Percentiles rank a stretch among this genome's conserved stretches.
phyloP scores from a whole-genome alignment of 2,888 invertebrate species.

The Siphlonurus alternatus region DNA sequence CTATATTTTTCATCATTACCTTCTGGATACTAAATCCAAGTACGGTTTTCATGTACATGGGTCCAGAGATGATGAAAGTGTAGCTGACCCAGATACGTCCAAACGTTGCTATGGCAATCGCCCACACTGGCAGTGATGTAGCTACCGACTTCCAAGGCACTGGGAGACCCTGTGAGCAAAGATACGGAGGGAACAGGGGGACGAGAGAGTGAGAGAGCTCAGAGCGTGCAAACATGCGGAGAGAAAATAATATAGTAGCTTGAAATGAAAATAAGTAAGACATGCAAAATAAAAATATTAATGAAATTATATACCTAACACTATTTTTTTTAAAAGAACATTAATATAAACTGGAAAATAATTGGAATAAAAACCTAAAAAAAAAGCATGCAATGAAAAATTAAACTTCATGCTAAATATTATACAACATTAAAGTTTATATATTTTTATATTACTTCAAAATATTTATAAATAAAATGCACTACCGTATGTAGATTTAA shows the following conservation, averaged over 20 bases:
- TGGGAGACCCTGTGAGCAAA: constrained; percentile 25
- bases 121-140: constrained; percentile 46
- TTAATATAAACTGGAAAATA: too few species aligned
- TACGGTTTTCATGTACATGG: constrained; percentile 51
- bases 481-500: too few species aligned
- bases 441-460: too few species aligned
- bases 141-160: constrained; percentile 49
- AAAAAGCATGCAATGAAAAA: too few species aligned
- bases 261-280: constrained; percentile 6
- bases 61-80: constrained; percentile 51
- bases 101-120: constrained; percentile 53
- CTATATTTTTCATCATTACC: constrained; percentile 21
- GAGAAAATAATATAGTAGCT: neutral
- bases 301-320: too few species aligned
- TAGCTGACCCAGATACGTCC: constrained; percentile 62
- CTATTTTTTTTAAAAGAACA: too few species aligned
- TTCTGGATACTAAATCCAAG: constrained; percentile 49
- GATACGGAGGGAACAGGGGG: constrained; percentile 6
- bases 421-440: too few species aligned
- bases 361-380: too few species aligned
- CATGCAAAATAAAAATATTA: too few species aligned
- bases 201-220: neutral
- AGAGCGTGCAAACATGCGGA: neutral
- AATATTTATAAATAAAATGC: too few species aligned
- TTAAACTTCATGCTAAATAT: too few species aligned